Base-by-base conservation (phyloP, 2,113 vertebrate genomes). In the Chiloscyllium plagiosum region DNA sequence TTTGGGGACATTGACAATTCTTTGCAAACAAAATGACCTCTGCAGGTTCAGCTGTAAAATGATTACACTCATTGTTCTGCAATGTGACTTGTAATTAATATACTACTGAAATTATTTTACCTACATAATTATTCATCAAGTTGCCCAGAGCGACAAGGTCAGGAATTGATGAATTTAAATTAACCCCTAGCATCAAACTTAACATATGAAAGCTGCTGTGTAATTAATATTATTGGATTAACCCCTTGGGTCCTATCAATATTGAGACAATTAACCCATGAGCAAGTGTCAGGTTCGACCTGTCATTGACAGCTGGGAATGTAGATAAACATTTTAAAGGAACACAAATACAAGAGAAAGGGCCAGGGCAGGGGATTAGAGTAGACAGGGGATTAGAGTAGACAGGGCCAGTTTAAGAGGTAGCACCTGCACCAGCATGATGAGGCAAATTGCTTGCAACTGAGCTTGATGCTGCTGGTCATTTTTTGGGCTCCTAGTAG, bases 221-320 rank as follows among this genome's bases (percentile, higher is more conserved):
- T 95, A 72, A 70, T 95, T 95, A 70, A 95, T 76, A 72, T 76
- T 76, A 72, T 72, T 72, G 69, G 69, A 95, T 95, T 95, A 95
- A 95, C 94, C 93, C 69, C 69, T 95, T 95, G 42, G 37, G 69
- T 52, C 69, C 68, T 76, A 95, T 95, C 70, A 95, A 50, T 95
- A 72, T 76, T 76, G 24, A 76, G 50, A 52, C 68, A 52, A 95
- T 95, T 95, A 95, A 95, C 69, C 61, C 89, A 93, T 61, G 22
- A n/a, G 56, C 66, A 66, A 37, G 61, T 93, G 17, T 37, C 89
- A 19, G 4, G n/a, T 66, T 66, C 33, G 65, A 26, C n/a, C 33
- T 66, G 61, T 33, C 33, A 33, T n/a, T 22, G 89, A 37, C 89
- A 68, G 89, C 89, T 93, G 89, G 33, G 61, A 66, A 93, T 66